Evolutionary conservation across 2,888 invertebrate genomes (phyloP), one percentile per base, ranked within the genome.

Genomic region (Ochropleura leucogaster): DNA sequence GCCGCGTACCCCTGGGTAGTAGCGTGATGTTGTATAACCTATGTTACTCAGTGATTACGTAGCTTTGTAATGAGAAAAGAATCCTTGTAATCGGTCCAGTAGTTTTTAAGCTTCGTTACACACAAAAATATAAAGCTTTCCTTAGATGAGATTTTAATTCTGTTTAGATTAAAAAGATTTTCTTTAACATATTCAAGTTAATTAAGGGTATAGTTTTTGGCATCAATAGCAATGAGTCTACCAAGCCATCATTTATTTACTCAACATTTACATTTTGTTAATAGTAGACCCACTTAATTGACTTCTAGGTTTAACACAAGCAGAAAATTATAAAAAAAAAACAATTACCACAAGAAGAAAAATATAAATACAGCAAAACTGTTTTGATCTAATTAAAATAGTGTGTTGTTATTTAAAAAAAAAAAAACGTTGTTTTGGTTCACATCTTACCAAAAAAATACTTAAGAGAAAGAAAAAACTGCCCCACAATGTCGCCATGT

Each of bases 401-500:
- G 2, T 10, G 12, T 57, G 20, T 20, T 53, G 1, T 20, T 55
- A 1, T 12, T 44, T 2, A 20, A 20, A n/a, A 51, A 30, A 20
- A 20, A n/a, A 51, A 59, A 5, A 16, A 1, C 12, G 4, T 51
- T 51, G 12, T n/a, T 51, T 64, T 30, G 0, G 18, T 30, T 20
- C 12, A n/a, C 3, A 57, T 53, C 85, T 87, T 85, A 90, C 92
- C 87, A 82, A 72, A 79, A 89, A 90, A 49, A 92, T 81, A 60
- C 88, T 87, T 12, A 91, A 66, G 9, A 92, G 80, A 42, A 86
- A 90, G 7, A 79, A 80, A 64, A 92, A 92, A 59, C 86, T 82
- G 83, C 88, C 85, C 5, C 79, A 55, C 18, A 91, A 53, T 20
- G 89, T 73, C 5, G 83, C 18, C n/a, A 90, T 8, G 72, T 91